Conservation (phyloP, 1,140 invertebrate species). For the Ptiloglossa arizonensis region DNA sequence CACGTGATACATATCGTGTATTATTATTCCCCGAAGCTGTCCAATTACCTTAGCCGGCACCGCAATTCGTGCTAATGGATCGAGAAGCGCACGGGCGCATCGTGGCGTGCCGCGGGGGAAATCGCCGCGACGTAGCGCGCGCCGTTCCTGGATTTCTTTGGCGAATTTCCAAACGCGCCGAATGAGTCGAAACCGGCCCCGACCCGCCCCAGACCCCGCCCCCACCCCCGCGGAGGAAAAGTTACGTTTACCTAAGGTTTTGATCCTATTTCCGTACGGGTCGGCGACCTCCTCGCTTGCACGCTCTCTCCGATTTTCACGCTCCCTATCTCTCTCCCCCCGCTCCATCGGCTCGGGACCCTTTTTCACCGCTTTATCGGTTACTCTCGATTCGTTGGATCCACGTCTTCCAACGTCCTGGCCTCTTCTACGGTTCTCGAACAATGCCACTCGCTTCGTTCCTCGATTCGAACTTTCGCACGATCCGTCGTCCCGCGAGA, state of each 20-base stretch:
- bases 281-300: constrained; percentile 69
- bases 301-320: constrained; percentile 23
- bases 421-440: too few relatives aligned
- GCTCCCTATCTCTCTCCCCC: constrained; percentile 5
- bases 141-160: constrained; percentile 74
- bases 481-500: too few relatives aligned
- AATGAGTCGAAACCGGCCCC: constrained; percentile 56
- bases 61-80: constrained; percentile 67
- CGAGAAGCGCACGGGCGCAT: constrained; percentile 58
- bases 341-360: too few relatives aligned
- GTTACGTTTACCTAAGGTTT: constrained; percentile 78
- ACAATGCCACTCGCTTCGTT: not conserved
- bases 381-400: constrained; percentile 13
- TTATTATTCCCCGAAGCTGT: constrained; percentile 68
- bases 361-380: not conserved
- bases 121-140: constrained; percentile 58
- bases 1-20: constrained; percentile 61
- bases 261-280: constrained; percentile 77
- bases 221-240: constrained; percentile 69
- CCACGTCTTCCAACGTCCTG: not conserved
- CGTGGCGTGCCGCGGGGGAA: constrained; percentile 62
- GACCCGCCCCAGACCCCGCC: constrained; percentile 12
- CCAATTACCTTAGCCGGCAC: constrained; percentile 64
- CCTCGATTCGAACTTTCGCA: too few relatives aligned
- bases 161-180: constrained; percentile 74